Percentiles rank a stretch among this genome's conserved stretches.
Conservation (phyloP, 2,113 vertebrate species). For the Trachemys scripta region DNA sequence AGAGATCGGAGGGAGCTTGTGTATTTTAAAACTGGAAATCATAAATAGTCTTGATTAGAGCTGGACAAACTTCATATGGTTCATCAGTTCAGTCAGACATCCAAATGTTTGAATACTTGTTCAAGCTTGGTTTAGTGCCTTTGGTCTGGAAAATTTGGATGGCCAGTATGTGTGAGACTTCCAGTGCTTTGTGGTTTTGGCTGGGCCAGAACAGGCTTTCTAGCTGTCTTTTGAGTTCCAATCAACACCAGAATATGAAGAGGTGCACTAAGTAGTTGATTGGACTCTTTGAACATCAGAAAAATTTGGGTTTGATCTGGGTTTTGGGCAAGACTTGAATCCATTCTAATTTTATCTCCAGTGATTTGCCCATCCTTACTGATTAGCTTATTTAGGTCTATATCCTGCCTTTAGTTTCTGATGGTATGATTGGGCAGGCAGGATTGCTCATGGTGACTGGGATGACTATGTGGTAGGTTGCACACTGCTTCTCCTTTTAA, state of each 20-base stretch:
- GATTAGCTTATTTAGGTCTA: neutral
- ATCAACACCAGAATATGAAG: slow-evolving; percentile 1
- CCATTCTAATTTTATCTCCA: neutral
- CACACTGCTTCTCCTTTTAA: rapidly evolving
- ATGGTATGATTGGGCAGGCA: neutral
- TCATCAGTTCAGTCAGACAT: rapidly evolving
- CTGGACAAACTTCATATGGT: neutral
- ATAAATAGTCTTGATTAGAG: neutral
- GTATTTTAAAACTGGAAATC: neutral
- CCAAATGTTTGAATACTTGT: neutral
- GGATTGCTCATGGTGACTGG: rapidly evolving
- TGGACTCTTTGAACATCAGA: neutral
- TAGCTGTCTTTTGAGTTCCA: neutral
- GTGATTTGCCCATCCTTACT: neutral
- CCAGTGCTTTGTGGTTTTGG: neutral
- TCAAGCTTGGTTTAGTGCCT: neutral
- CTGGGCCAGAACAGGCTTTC: slow-evolving; percentile 2
- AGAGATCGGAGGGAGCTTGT: neutral
- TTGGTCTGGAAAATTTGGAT: neutral
- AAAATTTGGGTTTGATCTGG: neutral
- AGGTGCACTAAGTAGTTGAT: neutral
- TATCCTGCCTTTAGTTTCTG: neutral
- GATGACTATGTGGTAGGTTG: rapidly evolving
- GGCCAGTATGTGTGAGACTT: neutral
- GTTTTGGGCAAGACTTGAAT: rapidly evolving